Percentiles rank a stretch among this genome's conserved stretches.
phyloP scores from a whole-genome alignment of 2,113 vertebrate genomes.

The Mus pahari region DNA sequence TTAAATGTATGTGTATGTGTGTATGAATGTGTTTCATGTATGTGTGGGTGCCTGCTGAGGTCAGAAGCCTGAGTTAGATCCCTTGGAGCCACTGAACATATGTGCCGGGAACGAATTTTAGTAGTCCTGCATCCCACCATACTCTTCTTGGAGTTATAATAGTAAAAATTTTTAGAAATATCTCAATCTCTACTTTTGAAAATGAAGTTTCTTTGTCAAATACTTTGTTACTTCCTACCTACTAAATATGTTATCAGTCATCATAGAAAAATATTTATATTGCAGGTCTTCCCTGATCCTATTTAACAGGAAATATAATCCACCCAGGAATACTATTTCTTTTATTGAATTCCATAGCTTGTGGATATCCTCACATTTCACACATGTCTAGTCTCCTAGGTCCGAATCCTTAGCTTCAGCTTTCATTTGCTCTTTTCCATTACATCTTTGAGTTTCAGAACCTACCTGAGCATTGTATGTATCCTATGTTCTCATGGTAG shows the following conservation, averaged over 20 bases:
- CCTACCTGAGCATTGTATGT: neutral
- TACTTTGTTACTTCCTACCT: neutral
- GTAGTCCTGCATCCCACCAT: too few relatives aligned
- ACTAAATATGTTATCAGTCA: neutral
- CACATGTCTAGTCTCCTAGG: neutral
- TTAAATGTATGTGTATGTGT: neutral
- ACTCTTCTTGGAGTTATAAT: neutral
- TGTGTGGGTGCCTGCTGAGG: too few relatives aligned
- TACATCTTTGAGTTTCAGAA: neutral
- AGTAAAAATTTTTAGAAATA: neutral
- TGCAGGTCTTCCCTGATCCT: neutral
- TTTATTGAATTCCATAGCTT: neutral
- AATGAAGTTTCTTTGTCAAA: neutral
- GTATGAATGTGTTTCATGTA: too few relatives aligned
- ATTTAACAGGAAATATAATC: neutral
- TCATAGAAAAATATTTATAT: neutral
- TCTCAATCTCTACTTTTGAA: neutral
- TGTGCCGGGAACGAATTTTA: neutral
- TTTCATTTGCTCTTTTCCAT: neutral
- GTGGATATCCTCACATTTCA: neutral
- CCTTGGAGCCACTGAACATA: too few relatives aligned
- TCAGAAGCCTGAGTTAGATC: neutral
- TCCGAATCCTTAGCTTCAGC: neutral
- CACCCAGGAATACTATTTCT: neutral
- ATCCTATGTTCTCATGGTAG: neutral